These are phyloP conservation scores for Amaurobius ferox DNA, from an alignment of 2,888 invertebrate genomes.

Conservation along the genomic window DNA sequence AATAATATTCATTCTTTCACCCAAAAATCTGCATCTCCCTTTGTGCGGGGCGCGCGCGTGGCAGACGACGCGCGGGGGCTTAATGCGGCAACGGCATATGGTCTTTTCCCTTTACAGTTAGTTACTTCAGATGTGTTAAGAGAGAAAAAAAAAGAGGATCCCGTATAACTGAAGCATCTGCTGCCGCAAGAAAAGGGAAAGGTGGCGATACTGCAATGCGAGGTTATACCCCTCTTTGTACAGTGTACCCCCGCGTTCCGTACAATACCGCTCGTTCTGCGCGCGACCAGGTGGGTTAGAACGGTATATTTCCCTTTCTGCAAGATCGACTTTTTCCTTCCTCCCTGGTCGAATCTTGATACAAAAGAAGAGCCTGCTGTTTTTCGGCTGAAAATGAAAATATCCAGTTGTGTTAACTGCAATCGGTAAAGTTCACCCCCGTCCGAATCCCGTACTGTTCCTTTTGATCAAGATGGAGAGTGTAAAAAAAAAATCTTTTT, in stretches of 20 bases:
- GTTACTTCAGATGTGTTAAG: conserved; percentile 38
- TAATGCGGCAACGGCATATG: conserved; percentile 60
- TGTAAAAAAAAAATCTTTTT: too few relatives aligned
- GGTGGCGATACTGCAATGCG: conserved; percentile 35
- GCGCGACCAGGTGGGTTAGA: conserved; percentile 58
- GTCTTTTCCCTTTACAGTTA: conserved; percentile 68
- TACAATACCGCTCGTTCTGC: conserved; percentile 36
- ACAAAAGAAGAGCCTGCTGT: conserved; percentile 37
- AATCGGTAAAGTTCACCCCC: background rate
- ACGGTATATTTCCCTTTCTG: conserved; percentile 60
- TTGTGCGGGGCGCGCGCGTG: conserved; percentile 21
- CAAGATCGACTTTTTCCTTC: conserved; percentile 42
- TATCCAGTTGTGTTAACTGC: conserved; percentile 14
- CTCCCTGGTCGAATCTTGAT: conserved; percentile 20
- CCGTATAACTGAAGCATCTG: conserved; percentile 35
- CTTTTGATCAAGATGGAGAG: too few relatives aligned
- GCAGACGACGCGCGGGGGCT: conserved; percentile 16
- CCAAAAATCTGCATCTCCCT: conserved; percentile 46
- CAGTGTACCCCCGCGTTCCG: conserved; percentile 21
- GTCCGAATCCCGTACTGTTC: background rate
- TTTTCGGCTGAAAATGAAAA: conserved; percentile 47
- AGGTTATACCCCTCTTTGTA: conserved; percentile 60
- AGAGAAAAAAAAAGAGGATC: conserved; percentile 11
- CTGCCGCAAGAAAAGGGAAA: conserved; percentile 36
- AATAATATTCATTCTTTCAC: conserved; percentile 62